Evolutionary conservation across 2,888 invertebrate species (phyloP).

Genomic region (Corbicula japonica): DNA sequence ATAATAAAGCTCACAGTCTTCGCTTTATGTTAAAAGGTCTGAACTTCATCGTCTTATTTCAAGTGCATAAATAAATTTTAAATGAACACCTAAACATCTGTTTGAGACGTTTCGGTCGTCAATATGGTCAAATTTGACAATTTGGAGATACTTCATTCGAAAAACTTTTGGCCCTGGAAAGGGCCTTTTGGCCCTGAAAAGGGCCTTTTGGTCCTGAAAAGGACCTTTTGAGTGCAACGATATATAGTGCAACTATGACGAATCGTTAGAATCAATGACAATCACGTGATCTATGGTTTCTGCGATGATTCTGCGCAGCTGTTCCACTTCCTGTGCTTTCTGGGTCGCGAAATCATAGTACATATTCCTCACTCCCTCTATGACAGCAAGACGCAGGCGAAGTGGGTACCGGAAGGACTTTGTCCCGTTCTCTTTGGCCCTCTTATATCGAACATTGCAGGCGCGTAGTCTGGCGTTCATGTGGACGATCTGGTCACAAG

Average conservation of each 20-base stretch:
- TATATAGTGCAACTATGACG: too few relatives aligned
- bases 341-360: slow-evolving; percentile 64
- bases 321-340: slow-evolving; percentile 40
- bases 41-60: too few relatives aligned
- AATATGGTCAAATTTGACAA: too few relatives aligned
- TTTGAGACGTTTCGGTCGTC: too few relatives aligned
- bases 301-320: slow-evolving; percentile 17
- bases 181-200: neutral
- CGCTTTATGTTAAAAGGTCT: too few relatives aligned
- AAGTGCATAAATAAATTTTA: too few relatives aligned
- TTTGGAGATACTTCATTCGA: too few relatives aligned
- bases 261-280: too few relatives aligned
- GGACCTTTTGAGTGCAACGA: too few relatives aligned
- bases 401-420: slow-evolving; percentile 76
- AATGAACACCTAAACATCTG: too few relatives aligned
- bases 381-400: slow-evolving; percentile 73
- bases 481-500: slow-evolving; percentile 76
- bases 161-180: slow-evolving; percentile 2
- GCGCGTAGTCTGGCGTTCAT: slow-evolving; percentile 71
- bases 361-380: slow-evolving; percentile 66
- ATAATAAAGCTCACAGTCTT: too few relatives aligned
- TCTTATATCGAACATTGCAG: slow-evolving; percentile 69
- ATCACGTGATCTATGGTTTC: neutral
- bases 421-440: slow-evolving; percentile 66
- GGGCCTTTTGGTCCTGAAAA: neutral